Base-by-base conservation (phyloP, 2,113 vertebrate species). In the Albula glossodonta region DNA sequence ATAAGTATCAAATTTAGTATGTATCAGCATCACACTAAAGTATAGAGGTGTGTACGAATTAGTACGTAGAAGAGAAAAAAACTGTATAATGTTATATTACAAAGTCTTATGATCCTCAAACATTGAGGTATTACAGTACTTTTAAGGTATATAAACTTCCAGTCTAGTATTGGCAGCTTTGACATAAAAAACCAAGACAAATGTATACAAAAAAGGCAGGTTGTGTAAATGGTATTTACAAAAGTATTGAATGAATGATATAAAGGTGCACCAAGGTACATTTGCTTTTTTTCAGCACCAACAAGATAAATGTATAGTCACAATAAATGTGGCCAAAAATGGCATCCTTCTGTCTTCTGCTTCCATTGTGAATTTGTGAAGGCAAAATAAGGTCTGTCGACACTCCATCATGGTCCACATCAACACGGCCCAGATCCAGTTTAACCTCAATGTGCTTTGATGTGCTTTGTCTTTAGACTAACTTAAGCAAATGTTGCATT, bases 1-100 rank as follows among this genome's bases (percentile, higher is more conserved):
- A 99, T 99, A 99, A 98, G 97, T 98, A 98, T 98, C 96, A 97
- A 98, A 98, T 99, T 98, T 99, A 99, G 98, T 98, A 98, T 99
- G 97, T 98, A 97, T 99, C 98, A 97, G 96, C 96, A 93, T 98
- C 97, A 98, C 98, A 99, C 98, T 99, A 99, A 99, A 98, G 97
- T 96, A 97, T 98, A 98, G 96, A 97, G 96, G 96, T 97, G 97
- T 98, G 96, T 98, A 96, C 95, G 97, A 98, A 98, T 99, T 98
- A 99, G 98, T 97, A 97, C 95, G 96, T 97, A 96, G 96, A 95
- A 95, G 94, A 94, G 95, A 96, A 96, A 94, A 96, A 96, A 97
- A 97, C 97, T 97, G 97, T 95, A 97, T 96, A 96, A 96, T 96
- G 96, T 97, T 98, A 95, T 95, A 92, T 95, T 98, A 99, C 97